Base-by-base conservation (phyloP, 2,888 invertebrate genomes). In the Selenia dentaria region DNA sequence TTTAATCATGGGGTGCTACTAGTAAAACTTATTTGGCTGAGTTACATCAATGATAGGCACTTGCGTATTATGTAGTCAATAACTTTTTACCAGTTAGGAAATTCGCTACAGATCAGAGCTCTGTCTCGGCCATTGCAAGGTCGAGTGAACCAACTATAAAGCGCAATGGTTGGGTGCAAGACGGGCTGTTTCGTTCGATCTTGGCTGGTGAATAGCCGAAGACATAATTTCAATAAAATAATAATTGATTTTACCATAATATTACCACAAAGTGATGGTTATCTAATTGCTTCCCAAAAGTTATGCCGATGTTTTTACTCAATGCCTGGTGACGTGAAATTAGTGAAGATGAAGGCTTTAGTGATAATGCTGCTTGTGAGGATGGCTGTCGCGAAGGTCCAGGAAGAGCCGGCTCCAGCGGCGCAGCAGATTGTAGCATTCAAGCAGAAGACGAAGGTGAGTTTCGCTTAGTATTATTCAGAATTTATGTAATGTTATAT, bases 381-480 rank as follows among this genome's bases (percentile, higher is more conserved):
- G 35, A 34, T 50, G 50, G 45, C 28, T 12, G 34, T 32, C 16
- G 26, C 42, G 12, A 41, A 39, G 11, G 10, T 34, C n/a, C 57
- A 57, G 18, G 49, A 64, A 22, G 73, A 72, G 57, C 70, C 77
- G 0, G 74, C 72, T 59, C 68, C 71, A 0, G 72, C 73, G 0
- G 67, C 64, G 0, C 66, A 78, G 29, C 82, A 82, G 51, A 72
- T 80, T 2, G 51, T 80, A n/a, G 31, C 58, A 22, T 82, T 80
- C 40, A 76, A 74, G 28, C 58, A 74, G 29, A 74, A 67, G 41
- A 74, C 72, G 8, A 52, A 64, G 57, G 82, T 82, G 62, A 83
- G 55, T 85, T 84, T 12, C 29, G 11, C 12, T 1, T 5, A 5
- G 16, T 18, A 18, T 18, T n/a, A n/a, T n/a, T n/a, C n/a, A n/a